Evolutionary conservation across 2,113 vertebrate species (phyloP), one percentile per base, ranked within the genome.

Genomic region (Phyllostomus discolor): DNA sequence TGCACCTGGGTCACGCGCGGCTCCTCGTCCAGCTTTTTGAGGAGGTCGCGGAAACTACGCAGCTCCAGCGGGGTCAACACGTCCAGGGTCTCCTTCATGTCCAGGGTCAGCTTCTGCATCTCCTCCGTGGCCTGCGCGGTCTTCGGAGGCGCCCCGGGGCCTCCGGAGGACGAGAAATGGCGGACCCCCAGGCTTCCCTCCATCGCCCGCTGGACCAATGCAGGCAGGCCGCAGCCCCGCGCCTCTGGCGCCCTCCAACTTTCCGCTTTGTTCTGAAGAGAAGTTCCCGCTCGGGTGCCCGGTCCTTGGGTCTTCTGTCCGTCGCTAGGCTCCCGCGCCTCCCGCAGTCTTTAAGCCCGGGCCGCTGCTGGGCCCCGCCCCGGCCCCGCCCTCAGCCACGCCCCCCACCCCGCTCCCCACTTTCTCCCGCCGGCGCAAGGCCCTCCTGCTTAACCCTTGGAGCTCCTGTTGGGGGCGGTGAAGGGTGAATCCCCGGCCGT

Each of bases 231-330:
- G 3, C 2, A 24, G n/a, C 43, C 14, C 57, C 2, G 26, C 52
- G 66, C 64, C 28, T 12, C 24, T 35, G 31, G 4, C 83, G 19
- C 81, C 43, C 62, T 41, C 62, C 84, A n/a, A 10, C 12, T n/a
- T 81, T 41, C 6, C 43, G 26, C 94, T 95, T 95, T 95, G 94
- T 95, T 91, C 66, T 72, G 76, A 52, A 66, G 24, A 43, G 5
- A 17, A 17, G 66, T 62, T 62, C 28, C 59, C 59, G 59, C 59
- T 62, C 59, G 10, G 59, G 24, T 28, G 59, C 59, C 24, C 17
- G 4, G 57, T 2, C 73, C 1, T 4, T 59, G 0, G 59, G 59
- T 62, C 24, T 22, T 59, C 57, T 11, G 24, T 62, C 59, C 24
- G 10, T 3, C 0, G 59, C 59, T 62, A 4, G 1, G 24, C 24